Percentiles rank a stretch among this genome's conserved stretches.
phyloP scores from a whole-genome alignment of 35 echinoderm and acorn worm genomes.

The Apostichopus parvimensis region DNA sequence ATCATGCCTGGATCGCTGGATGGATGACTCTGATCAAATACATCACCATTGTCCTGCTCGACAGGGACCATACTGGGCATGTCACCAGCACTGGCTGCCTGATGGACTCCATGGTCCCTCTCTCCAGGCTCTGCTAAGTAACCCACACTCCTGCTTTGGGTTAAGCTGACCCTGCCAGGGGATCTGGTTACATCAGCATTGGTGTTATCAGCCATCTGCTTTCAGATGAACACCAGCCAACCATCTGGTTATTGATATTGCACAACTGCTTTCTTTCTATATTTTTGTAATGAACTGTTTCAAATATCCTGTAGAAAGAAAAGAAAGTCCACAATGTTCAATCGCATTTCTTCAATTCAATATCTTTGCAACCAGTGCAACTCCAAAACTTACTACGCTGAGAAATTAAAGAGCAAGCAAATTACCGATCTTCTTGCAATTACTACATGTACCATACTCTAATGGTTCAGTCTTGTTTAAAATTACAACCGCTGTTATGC shows the following conservation, averaged over 20 bases:
- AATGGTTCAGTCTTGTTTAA: no score
- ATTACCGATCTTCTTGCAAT: no score
- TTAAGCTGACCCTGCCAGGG: slow-evolving; percentile 5
- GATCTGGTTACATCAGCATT: background rate
- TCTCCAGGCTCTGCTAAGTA: background rate
- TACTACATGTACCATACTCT: no score
- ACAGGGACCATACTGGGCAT: background rate
- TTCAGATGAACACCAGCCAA: background rate
- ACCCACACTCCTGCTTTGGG: slow-evolving; percentile 29
- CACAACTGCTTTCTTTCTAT: background rate
- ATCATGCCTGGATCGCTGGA: slow-evolving; percentile 37
- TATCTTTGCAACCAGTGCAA: no score
- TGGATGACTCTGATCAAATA: background rate
- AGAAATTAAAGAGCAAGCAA: no score
- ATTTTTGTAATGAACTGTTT: background rate
- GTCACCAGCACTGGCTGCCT: slow-evolving; percentile 39
- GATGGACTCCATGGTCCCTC: background rate
- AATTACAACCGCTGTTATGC: no score
- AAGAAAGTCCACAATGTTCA: no score
- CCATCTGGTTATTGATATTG: background rate
- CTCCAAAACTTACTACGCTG: no score
- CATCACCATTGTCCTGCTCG: slow-evolving; percentile 6
- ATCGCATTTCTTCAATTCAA: no score
- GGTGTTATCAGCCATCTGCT: background rate
- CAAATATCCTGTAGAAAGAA: background rate